phyloP scores from a whole-genome alignment of 2,113 vertebrate genomes.

The Chloebia gouldiae region DNA sequence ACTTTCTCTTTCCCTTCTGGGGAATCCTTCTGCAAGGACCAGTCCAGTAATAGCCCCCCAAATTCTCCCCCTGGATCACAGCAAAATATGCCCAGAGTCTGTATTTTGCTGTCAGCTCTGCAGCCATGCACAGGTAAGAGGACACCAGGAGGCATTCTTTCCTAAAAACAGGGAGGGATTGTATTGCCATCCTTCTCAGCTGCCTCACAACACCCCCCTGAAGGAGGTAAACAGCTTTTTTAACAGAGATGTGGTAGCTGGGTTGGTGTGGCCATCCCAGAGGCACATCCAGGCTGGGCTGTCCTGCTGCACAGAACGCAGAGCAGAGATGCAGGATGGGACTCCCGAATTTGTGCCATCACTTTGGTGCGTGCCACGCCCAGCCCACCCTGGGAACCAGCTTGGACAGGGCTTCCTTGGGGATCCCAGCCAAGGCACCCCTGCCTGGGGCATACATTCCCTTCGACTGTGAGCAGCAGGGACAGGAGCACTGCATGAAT shows the following conservation, averaged over 20 bases:
- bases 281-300: background rate
- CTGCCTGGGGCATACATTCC: background rate
- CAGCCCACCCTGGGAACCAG: background rate
- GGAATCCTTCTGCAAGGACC: background rate
- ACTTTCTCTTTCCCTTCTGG: background rate
- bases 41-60: background rate
- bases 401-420: accelerated
- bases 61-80: background rate
- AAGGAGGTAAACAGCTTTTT: background rate
- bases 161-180: background rate
- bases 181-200: background rate
- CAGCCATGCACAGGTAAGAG: background rate
- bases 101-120: background rate
- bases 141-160: background rate
- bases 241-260: background rate
- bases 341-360: accelerated
- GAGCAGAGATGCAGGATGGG: background rate
- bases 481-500: background rate
- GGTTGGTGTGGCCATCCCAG: background rate
- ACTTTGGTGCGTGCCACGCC: accelerated
- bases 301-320: background rate
- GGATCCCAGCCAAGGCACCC: background rate
- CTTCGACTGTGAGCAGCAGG: background rate
- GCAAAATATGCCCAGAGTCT: background rate
- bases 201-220: background rate